Evolutionary conservation across 1,140 invertebrate species (phyloP), one percentile per base, ranked within the genome.

Genomic region (Hycleus cichorii): DNA sequence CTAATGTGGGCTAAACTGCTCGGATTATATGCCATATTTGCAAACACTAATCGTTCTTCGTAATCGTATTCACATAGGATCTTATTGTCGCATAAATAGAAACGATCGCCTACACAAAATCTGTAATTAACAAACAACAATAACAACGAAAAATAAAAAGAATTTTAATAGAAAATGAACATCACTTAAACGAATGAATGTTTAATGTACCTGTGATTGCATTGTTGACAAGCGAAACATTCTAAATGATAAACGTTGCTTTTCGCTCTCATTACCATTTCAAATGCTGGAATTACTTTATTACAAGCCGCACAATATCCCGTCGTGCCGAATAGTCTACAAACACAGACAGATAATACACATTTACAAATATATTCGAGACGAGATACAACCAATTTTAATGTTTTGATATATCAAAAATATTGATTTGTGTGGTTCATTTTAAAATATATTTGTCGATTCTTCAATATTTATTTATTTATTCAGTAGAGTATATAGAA

Each of bases 191-290:
- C 40, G 9, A 42, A 42, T 42, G 9, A 10, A 11, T 42, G 9
- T 42, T 42, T 10, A 11, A 42, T 11, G 80, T 76, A 95, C 93
- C 93, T 93, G 80, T 95, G 91, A 81, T 92, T 93, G 75, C 93
- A 97, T 73, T 95, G 90, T 75, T 95, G 92, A 79, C 94, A 97
- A 59, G 93, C 92, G 75, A 97, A 97, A 74, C 94, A 97, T 73
- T 97, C 93, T 69, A 96, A 81, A 78, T 96, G 93, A 76, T 96
- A 96, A 49, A 95, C 93, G 76, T 95, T 95, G 66, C 85, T 88
- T 74, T 91, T 88, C 11, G 92, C 93, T 75, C 91, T 82, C 94
- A 97, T 96, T 58, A 96, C 94, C 91, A 96, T 94, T 78, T 97
- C 93, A 77, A 95, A 96, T 44, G 93, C 93, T 18, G 93, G 93